Conservation (phyloP, 2,888 invertebrate species). For the Panorpa germanica region DNA sequence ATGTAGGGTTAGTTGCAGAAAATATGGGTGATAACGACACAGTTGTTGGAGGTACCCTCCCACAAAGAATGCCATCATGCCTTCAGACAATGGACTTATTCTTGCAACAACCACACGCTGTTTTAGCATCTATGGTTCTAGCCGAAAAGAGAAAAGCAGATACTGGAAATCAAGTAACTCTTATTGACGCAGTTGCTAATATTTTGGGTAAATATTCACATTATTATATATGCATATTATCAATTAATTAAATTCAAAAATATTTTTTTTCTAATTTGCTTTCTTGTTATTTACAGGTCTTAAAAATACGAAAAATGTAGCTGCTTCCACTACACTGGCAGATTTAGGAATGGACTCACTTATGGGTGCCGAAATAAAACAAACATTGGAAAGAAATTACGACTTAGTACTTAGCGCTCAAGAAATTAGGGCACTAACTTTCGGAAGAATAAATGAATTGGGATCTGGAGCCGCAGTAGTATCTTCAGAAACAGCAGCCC, state of each 20-base stretch:
- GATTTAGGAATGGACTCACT: constrained; percentile 97
- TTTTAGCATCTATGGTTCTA: constrained; percentile 65
- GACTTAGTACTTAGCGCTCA: constrained; percentile 80
- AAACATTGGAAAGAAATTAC: constrained; percentile 80
- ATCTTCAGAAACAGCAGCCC: constrained; percentile 12
- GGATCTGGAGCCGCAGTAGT: constrained; percentile 17
- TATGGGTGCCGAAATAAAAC: constrained; percentile 98
- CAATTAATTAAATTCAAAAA: background rate
- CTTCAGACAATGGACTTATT: constrained; percentile 74
- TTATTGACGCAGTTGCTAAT: constrained; percentile 68
- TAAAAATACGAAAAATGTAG: constrained; percentile 65
- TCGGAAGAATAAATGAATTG: constrained; percentile 49
- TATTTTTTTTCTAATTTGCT: background rate
- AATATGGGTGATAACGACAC: constrained; percentile 79
- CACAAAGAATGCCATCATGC: constrained; percentile 91
- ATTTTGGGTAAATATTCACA: constrained; percentile 43
- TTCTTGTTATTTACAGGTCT: constrained; percentile 34
- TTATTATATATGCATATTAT: constrained; percentile 3
- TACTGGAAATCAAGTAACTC: constrained; percentile 34
- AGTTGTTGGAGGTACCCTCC: constrained; percentile 87
- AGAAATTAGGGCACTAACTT: constrained; percentile 73
- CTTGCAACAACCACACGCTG: constrained; percentile 74
- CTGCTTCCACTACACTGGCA: constrained; percentile 58
- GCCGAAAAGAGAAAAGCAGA: constrained; percentile 62
- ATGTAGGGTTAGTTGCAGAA: constrained; percentile 84